Evolutionary conservation across 2,888 invertebrate genomes (phyloP), one percentile per base, ranked within the genome.

Genomic region (Fragum fragum): DNA sequence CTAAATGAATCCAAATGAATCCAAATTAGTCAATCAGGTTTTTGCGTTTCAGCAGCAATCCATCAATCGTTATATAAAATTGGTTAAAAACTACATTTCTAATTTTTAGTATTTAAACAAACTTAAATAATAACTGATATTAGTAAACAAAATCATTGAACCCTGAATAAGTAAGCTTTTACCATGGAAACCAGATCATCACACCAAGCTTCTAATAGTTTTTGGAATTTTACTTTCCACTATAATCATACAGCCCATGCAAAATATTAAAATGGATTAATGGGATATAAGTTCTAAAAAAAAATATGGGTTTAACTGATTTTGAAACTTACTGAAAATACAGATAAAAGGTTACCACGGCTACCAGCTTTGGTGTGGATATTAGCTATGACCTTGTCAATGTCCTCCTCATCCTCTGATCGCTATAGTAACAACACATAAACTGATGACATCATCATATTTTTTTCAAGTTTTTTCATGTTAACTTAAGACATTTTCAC

Each of bases 341-440:
- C 81, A 52, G 83, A 79, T n/a, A 89, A 78, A 5, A 89, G 88
- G 83, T 88, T 88, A 36, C 88, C 83, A 73, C 83, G 81, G 75
- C 83, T 80, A 73, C 77, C 57, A 55, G 23, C 26, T 66, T 79
- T 57, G 70, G 80, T 61, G 72, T 36, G 79, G 66, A 90, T 88
- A 23, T 86, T 81, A 53, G 88, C 89, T 32, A 92, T 89, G 63
- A 92, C 78, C 39, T 89, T 90, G 82, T 92, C 93, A 59, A 92
- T 90, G 79, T 92, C 90, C 72, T 91, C 91, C 55, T 91, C 90
- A 36, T 91, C 91, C 36, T 90, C 87, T 6, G 80, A 81, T 78
- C 79, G 68, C 75, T 68, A 79, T 73, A 42, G 72, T 61, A 76
- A 79, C 80, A 82, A 76, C 79, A 83, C 70, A 73, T 73, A 72